Evolutionary conservation across 2,113 vertebrate species (phyloP), one percentile per base, ranked within the genome.

Genomic region (Oreochromis niloticus): DNA sequence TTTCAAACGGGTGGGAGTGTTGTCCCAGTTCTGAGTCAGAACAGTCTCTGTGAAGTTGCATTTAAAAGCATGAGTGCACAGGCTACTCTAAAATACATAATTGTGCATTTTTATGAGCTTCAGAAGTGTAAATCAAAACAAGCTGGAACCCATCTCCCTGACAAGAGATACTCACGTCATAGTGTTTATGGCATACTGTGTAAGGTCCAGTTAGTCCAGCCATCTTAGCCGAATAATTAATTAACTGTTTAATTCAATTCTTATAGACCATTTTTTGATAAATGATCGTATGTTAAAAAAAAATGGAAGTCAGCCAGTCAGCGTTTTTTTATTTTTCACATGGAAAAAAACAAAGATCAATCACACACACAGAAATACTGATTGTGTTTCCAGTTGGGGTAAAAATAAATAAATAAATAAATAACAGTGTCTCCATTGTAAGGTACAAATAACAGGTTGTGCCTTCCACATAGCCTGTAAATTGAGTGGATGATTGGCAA

Each of bases 1-100:
- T 96, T 96, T 94, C 96, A 93, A 94, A 93, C 66, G 96, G 93
- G 95, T 91, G 93, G 95, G 94, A 92, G 94, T 90, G 93, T 92
- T 97, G 96, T 95, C 96, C 96, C 96, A 96, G 93, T 96, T 97
- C 95, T 95, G 92, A 92, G 92, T 89, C 84, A 89, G 92, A 93
- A 92, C 90, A 92, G 94, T 90, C 93, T 96, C 89, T 95, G 92
- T 95, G 93, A 95, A 95, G 94, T 94, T 94, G 95, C 95, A 95
- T 96, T 96, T 92, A 94, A 96, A 94, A 94, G 92, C 92, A 83
- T 17, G 84, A 88, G 84, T 87, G 93, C 87, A 90, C 80, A 91
- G 91, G 93, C 93, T 90, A 94, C 93, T 89, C 89, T 92, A 92
- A 95, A 95, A 96, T 92, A 91, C 88, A 94, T 92, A 94, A 95